Base-by-base conservation (phyloP, 2,797 vertebrate species). In the Notoglanidium macrostoma region DNA sequence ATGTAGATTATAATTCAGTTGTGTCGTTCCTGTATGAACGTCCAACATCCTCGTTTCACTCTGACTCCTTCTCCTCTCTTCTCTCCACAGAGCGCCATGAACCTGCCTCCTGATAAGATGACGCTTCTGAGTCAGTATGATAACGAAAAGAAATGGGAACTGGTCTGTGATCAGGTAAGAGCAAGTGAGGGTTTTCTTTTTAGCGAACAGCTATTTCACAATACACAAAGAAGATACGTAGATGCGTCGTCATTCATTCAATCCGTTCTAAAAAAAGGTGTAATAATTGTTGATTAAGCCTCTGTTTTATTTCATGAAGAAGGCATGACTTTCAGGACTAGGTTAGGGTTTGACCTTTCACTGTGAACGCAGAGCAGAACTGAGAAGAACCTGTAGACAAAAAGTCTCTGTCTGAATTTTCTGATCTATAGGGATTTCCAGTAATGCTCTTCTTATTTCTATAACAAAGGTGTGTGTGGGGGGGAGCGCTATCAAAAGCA, bases 101-200 rank as follows among this genome's bases (percentile, higher is more conserved):
- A 99, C 95, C 92, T 99, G 89, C 98, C 98, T 23, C 98, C 97
- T 0, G 98, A 99, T 88, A 99, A 99, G 94, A 96, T 97, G 91
- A 93, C 96, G 91, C 95, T 99, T 55, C 92, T 99, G 78, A 97
- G 95, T 92, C 97, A 97, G 88, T 98, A 98, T 0, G 97, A 98
- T 93, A 97, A 95, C 0, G 98, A 99, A 65, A 99, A 99, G 96
- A 99, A 99, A 90, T 99, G 98, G 98, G 98, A 99, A 91, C 94
- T 99, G 88, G 95, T 99, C 89, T 99, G 98, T 83, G 97, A 98
- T 93, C 97, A 98, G 96, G 97, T 98, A 90, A 93, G 88, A 21
- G 19, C 21, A 15, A 68, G 63, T 35, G 5, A 4, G 76, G 7
- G 35, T 40, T 40, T 40, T n/a, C n/a, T 49, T 19, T 63, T 14